Percentiles rank a stretch among this genome's conserved stretches.
These are phyloP conservation scores for Mareca strepera DNA, from an alignment of 2,797 vertebrate genomes.

Conservation along the genomic window DNA sequence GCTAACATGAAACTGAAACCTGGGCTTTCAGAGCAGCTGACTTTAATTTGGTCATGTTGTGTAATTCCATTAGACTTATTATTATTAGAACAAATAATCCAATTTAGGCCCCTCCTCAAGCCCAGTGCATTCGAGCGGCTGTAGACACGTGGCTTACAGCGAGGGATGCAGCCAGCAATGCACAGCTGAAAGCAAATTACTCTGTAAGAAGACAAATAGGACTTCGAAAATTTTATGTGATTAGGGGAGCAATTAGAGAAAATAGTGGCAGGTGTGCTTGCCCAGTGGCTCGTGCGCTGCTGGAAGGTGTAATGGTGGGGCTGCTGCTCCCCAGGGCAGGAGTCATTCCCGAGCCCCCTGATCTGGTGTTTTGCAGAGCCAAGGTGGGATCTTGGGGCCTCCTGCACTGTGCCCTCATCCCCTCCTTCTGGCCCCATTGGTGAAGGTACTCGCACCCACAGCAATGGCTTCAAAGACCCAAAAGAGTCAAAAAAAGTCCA, in stretches of 20 bases:
- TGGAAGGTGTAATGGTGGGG: background rate
- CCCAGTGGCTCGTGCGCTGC: background rate
- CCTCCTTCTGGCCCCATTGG: background rate
- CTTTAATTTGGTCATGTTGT: slow-evolving; percentile 2
- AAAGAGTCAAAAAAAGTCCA: background rate
- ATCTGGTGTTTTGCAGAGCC: background rate
- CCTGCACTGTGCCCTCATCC: background rate
- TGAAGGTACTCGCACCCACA: background rate
- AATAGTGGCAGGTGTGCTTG: background rate
- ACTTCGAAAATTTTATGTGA: background rate
- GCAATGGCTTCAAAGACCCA: background rate
- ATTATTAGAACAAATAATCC: slow-evolving; percentile 32
- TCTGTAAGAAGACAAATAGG: background rate
- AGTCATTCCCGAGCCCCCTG: background rate
- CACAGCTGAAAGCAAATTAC: slow-evolving; percentile 17
- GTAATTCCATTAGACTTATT: slow-evolving; percentile 59
- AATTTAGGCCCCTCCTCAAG: background rate
- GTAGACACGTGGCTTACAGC: background rate
- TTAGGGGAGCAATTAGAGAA: slow-evolving; percentile 43
- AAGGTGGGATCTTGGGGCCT: background rate
- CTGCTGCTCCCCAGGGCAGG: background rate
- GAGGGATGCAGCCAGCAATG: background rate
- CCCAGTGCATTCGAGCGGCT: background rate
- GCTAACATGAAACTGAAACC: background rate
- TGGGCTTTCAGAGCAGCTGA: slow-evolving; percentile 20